phyloP scores from a whole-genome alignment of 2,888 invertebrate species.

The Rhaphigaster nebulosa region DNA sequence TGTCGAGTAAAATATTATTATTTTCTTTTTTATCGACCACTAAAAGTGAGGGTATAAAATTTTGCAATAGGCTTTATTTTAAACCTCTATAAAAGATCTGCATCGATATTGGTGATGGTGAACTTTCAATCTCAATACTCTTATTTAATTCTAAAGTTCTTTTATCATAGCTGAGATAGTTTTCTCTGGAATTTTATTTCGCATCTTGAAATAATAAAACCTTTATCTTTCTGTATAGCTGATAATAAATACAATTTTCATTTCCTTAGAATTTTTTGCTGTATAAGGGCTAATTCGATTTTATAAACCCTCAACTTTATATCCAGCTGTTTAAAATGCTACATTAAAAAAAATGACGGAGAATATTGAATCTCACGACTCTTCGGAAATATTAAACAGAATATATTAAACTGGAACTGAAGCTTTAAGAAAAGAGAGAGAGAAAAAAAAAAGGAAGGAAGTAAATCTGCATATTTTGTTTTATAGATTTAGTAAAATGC shows the following conservation, averaged over 20 bases:
- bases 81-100: too few relatives aligned
- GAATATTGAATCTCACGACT: background rate
- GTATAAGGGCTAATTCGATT: background rate
- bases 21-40: too few relatives aligned
- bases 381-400: background rate
- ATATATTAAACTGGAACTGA: constrained; percentile 1
- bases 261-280: background rate
- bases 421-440: background rate
- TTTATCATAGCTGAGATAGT: too few relatives aligned
- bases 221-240: background rate
- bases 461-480: background rate
- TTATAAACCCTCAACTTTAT: background rate
- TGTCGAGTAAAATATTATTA: too few relatives aligned
- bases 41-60: too few relatives aligned
- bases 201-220: constrained; percentile 26
- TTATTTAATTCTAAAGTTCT: too few relatives aligned
- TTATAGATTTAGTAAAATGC: background rate
- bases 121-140: too few relatives aligned
- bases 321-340: background rate
- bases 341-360: background rate
- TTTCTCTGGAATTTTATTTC: too few relatives aligned
- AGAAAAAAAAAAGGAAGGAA: background rate
- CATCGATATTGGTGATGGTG: too few relatives aligned
- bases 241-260: background rate
- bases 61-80: too few relatives aligned